Evolutionary conservation across 64 coral and sea anemone genomes (phyloP), one percentile per base, ranked within the genome.

Genomic region (Actinia equina): DNA sequence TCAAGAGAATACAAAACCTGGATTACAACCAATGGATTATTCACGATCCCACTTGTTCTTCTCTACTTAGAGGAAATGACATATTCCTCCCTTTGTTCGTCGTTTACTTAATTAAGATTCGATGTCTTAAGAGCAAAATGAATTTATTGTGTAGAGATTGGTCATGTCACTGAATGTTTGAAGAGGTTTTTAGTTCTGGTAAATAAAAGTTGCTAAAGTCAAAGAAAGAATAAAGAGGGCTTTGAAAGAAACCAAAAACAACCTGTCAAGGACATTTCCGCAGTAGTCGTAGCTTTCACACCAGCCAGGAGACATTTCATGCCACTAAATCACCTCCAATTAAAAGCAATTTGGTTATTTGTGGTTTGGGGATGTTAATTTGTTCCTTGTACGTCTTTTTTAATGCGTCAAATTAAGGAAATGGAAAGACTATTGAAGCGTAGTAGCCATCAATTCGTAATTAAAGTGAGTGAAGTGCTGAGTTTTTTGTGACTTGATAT

Each of bases 281-380:
- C 41, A 85, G 17, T 23, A 85, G 53, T n/a, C 19, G 19, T 52
- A 82, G 80, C 37, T 52, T 30, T 51, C 19, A 51, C 80, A 82
- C 18, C 19, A 82, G 1, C 17, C 26, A 18, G 10, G 52, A 58
- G 26, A 58, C 53, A 7, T 26, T 30, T 85, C n/a, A 37, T 25
- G 52, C 83, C 56, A 15, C 83, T 85, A 85, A 85, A 60, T 85
- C 53, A 85, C 15, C 0, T 62, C 18, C 11, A 85, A 58, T 85
- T 20, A 85, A 85, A 85, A 85, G 59, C 59, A 85, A 85, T 85
- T 57, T 63, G 49, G 49, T 30, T 60, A 85, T 85, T 63, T 63
- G 83, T 44, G 83, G 83, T 85, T 60, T 54, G 5, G 17, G 62
- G 78, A 81, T 81, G 43, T 74, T 74, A 74, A 74, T 74, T 74